phyloP scores from a whole-genome alignment of 2,888 invertebrate species.

The Helobdella robusta region DNA sequence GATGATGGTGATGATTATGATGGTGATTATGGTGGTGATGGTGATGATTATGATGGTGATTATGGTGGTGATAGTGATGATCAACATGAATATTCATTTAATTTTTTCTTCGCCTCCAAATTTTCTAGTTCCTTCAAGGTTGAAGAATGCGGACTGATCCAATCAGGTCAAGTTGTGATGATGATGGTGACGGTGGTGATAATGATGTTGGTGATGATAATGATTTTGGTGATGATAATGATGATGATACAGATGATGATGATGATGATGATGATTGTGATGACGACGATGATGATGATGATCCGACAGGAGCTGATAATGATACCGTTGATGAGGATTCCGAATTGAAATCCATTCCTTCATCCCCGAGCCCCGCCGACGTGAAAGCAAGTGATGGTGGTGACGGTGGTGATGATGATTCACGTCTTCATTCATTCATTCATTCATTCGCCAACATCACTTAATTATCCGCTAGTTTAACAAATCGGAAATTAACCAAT shows the following conservation, averaged over 20 bases:
- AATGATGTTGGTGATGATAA: conserved; percentile 7
- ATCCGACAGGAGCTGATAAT: background rate
- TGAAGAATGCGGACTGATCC: conserved; percentile 10
- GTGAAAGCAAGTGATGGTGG: no score
- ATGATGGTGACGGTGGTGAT: background rate
- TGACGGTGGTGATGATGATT: no score
- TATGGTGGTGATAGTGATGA: no score
- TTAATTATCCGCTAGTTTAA: no score
- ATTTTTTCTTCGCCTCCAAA: no score
- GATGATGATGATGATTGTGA: background rate
- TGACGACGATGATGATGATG: background rate
- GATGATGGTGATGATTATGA: no score
- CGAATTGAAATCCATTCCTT: conserved; percentile 9
- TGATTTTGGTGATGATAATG: background rate
- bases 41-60: no score
- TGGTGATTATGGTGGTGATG: no score
- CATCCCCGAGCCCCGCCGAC: conserved; percentile 3
- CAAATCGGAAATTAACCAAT: no score
- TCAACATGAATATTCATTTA: no score
- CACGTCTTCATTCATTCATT: no score
- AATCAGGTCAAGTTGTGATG: background rate
- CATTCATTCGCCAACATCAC: no score
- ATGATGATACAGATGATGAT: background rate
- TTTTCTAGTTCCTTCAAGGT: conserved; percentile 1
- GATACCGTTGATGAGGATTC: conserved; percentile 5